A percentile compares a stretch with the other conserved stretches of the same genome.
Evolutionary conservation across 2,888 invertebrate species (phyloP).

Genomic region (Cataglyphis rosenhaueri): DNA sequence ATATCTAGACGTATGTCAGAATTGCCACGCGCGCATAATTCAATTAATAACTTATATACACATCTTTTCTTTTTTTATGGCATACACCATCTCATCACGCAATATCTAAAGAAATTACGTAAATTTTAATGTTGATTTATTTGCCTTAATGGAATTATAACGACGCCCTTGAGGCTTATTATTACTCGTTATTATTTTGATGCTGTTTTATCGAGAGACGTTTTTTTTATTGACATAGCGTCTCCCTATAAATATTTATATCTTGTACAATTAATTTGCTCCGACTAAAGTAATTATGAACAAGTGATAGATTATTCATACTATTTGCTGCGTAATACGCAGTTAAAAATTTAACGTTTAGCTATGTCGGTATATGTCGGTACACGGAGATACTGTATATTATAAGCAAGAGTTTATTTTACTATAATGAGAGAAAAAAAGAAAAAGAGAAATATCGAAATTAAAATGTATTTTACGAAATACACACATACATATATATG

Average conservation of each 20-base stretch:
- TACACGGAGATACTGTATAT: constrained; percentile 29
- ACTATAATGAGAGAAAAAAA: constrained; percentile 1
- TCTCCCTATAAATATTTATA: constrained; percentile 10
- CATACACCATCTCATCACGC: constrained; percentile 23
- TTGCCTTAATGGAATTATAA: constrained; percentile 12
- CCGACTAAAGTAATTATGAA: constrained; percentile 3
- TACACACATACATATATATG: background rate
- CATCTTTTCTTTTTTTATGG: constrained; percentile 4
- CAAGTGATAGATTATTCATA: constrained; percentile 42
- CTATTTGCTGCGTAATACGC: background rate
- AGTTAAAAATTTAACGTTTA: background rate
- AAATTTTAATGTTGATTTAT: constrained; percentile 21
- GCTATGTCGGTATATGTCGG: constrained; percentile 12
- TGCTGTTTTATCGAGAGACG: constrained; percentile 15
- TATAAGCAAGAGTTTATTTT: constrained; percentile 45
- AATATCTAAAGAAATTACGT: background rate
- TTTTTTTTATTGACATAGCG: background rate
- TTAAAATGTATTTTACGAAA: constrained; percentile 34
- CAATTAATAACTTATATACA: constrained; percentile 15
- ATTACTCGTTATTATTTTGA: constrained; percentile 22
- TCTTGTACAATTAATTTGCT: constrained; percentile 30
- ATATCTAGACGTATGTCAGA: constrained; percentile 25
- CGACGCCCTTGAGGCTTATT: constrained; percentile 5
- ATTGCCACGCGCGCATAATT: constrained; percentile 27
- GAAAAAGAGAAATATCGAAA: constrained; percentile 3